A percentile compares a stretch with the other conserved stretches of the same genome.
phyloP scores from a whole-genome alignment of 2,888 invertebrate species.

The Pilophorus perplexus region DNA sequence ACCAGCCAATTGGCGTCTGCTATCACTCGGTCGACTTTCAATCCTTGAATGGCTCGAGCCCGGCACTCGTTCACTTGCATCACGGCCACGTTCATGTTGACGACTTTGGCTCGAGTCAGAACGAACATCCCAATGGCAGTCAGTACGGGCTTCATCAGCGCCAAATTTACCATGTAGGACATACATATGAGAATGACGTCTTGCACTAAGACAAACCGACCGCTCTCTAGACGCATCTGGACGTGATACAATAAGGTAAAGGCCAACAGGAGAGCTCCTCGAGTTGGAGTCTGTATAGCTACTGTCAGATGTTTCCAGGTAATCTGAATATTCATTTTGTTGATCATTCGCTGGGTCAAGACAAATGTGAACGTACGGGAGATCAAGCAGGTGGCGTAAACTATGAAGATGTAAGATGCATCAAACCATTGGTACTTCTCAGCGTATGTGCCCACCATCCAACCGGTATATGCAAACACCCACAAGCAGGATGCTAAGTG shows the following conservation, averaged over 20 bases:
- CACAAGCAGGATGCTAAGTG: background rate
- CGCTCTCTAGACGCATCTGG: background rate
- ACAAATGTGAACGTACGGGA: conserved; percentile 20
- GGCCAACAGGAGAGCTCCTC: conserved; percentile 20
- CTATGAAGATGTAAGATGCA: conserved; percentile 24
- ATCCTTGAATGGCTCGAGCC: conserved; percentile 14
- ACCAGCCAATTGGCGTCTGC: conserved; percentile 36
- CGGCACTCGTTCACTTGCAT: conserved; percentile 25
- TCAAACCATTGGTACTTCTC: conserved; percentile 9
- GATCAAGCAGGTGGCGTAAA: background rate
- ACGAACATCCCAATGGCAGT: conserved; percentile 16
- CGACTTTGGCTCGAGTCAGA: conserved; percentile 22
- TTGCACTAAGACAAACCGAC: background rate
- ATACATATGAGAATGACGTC: conserved; percentile 17
- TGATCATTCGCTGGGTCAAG: background rate
- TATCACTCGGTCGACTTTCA: conserved; percentile 33
- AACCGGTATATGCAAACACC: conserved; percentile 14
- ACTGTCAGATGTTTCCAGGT: conserved; percentile 23
- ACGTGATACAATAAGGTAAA: background rate
- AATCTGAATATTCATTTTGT: conserved; percentile 10
- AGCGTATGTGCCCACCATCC: background rate
- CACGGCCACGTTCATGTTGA: conserved; percentile 34
- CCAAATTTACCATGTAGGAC: conserved; percentile 24
- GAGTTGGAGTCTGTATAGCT: background rate
- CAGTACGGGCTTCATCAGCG: conserved; percentile 2